A percentile compares a stretch with the other conserved stretches of the same genome.
Conservation (phyloP, 2,888 invertebrate genomes). For the Buathra laborator region DNA sequence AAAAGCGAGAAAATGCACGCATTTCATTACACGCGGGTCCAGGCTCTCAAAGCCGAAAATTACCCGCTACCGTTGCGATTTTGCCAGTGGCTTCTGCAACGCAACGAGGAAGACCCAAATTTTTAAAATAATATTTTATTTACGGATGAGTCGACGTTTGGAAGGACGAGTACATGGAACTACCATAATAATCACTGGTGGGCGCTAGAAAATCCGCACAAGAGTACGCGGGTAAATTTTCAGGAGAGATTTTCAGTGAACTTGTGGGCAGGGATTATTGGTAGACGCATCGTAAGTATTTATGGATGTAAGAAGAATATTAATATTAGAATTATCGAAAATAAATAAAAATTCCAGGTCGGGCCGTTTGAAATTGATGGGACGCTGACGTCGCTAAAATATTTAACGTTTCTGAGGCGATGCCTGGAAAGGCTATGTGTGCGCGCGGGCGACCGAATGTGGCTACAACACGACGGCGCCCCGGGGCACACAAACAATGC, state of each 20-base stretch:
- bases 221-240: neutral
- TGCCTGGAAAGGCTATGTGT: too few species aligned
- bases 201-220: constrained; percentile 22
- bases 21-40: constrained; percentile 17
- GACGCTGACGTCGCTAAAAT: too few species aligned
- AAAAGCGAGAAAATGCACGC: neutral
- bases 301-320: neutral
- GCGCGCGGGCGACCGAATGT: too few species aligned
- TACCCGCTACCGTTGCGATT: neutral
- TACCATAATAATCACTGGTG: constrained; percentile 37
- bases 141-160: constrained; percentile 37
- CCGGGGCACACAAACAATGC: too few species aligned
- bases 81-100: neutral
- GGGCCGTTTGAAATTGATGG: too few species aligned
- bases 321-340: too few species aligned
- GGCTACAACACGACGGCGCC: too few species aligned
- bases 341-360: too few species aligned
- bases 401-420: too few species aligned
- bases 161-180: constrained; percentile 7
- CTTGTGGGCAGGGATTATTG: constrained; percentile 44
- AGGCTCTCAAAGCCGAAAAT: neutral
- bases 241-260: constrained; percentile 39
- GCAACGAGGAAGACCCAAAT: neutral
- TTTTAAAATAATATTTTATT: constrained; percentile 8
- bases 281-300: constrained; percentile 20